These are phyloP conservation scores for Nomada ruficornis DNA, from an alignment of 2,888 invertebrate species.

Conservation along the genomic window DNA sequence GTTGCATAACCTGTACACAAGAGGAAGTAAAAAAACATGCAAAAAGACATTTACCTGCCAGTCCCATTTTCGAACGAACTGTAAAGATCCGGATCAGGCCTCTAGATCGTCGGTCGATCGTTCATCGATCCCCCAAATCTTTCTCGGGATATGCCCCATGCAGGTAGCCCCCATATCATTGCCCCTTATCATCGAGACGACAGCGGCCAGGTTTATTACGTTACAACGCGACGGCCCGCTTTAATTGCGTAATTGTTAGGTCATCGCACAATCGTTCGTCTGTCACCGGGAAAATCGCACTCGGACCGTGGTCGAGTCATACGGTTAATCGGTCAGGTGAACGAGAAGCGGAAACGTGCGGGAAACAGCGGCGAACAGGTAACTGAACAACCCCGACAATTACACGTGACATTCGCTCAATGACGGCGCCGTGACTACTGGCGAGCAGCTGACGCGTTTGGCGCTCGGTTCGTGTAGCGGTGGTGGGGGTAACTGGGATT, in stretches of 20 bases:
- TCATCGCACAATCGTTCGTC: background rate
- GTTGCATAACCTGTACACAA: too few species aligned
- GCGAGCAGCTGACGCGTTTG: conserved; percentile 79
- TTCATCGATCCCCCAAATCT: conserved; percentile 2
- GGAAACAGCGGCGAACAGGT: background rate
- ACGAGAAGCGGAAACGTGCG: background rate
- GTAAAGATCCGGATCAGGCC: conserved; percentile 25
- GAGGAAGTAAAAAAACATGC: background rate
- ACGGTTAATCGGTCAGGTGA: background rate
- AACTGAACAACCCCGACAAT: conserved; percentile 8
- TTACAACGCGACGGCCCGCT: conserved; percentile 16
- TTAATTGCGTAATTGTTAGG: conserved; percentile 53
- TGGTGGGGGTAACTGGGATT: conserved; percentile 44
- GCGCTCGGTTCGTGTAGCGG: conserved; percentile 53
- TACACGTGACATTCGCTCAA: conserved; percentile 56
- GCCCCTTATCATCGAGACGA: conserved; percentile 31
- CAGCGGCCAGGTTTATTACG: conserved; percentile 19
- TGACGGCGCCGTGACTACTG: conserved; percentile 76
- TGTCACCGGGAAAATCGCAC: background rate
- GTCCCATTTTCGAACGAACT: conserved; percentile 39
- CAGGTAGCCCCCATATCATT: conserved; percentile 30
- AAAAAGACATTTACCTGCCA: conserved; percentile 46
- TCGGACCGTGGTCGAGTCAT: background rate
- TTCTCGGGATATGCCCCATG: conserved; percentile 5
- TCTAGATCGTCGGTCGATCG: background rate